Evolutionary conservation across 2,888 invertebrate genomes (phyloP).

Genomic region (Apomyelois bistriatella): DNA sequence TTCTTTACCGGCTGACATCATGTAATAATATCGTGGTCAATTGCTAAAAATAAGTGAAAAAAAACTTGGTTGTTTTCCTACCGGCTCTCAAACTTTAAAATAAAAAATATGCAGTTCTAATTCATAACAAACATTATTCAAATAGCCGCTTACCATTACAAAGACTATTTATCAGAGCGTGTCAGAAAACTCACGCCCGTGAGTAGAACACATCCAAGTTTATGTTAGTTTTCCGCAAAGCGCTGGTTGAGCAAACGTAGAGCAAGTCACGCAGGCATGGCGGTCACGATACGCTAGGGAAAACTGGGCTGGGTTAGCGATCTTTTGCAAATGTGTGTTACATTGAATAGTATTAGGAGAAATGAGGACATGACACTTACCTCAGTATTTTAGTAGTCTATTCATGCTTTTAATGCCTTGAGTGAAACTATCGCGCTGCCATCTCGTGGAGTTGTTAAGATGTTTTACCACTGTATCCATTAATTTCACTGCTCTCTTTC

Average conservation of each 20-base stretch:
- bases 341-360: constrained; percentile 1
- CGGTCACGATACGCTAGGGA: constrained; percentile 45
- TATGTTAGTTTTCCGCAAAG: constrained; percentile 72
- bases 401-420: too few species aligned
- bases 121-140: background rate
- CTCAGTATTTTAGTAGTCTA: too few species aligned
- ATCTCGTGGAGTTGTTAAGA: too few species aligned
- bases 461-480: too few species aligned
- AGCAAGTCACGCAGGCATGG: constrained; percentile 57
- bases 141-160: constrained; percentile 3
- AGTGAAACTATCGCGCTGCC: too few species aligned
- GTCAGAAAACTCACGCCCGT: constrained; percentile 2
- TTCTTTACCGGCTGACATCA: too few species aligned
- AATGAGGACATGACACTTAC: too few species aligned
- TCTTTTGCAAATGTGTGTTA: background rate
- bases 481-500: too few species aligned
- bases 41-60: too few species aligned
- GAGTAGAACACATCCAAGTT: constrained; percentile 44
- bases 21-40: too few species aligned
- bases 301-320: background rate
- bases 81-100: too few species aligned
- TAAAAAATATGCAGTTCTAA: background rate
- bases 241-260: constrained; percentile 64
- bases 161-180: constrained; percentile 9
- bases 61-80: too few species aligned